Conservation (phyloP, 2,113 vertebrate species). For the Solea solea region DNA sequence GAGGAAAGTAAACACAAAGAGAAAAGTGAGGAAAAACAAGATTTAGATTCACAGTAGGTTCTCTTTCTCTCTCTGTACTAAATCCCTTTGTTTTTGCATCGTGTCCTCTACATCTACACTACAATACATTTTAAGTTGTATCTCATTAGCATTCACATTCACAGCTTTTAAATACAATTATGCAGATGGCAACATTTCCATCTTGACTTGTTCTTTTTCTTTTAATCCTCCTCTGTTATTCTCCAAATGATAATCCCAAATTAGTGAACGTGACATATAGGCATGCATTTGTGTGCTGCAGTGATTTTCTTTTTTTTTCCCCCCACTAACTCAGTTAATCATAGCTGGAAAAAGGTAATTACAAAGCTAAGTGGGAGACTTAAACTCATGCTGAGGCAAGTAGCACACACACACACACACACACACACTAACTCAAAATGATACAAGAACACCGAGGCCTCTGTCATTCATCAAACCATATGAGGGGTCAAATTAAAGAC, state of each 20-base stretch:
- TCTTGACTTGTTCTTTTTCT: too few species aligned
- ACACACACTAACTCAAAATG: slow-evolving; percentile 36
- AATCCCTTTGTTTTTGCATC: too few species aligned
- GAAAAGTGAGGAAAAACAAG: not conserved
- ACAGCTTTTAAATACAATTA: too few species aligned
- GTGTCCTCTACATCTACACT: too few species aligned
- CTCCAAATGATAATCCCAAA: too few species aligned
- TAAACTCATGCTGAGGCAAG: slow-evolving; percentile 58
- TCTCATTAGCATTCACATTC: too few species aligned
- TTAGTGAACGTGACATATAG: too few species aligned
- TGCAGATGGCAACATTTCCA: too few species aligned
- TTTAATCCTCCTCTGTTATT: too few species aligned
- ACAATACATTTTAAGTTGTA: too few species aligned
- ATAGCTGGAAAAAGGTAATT: slow-evolving; percentile 69
- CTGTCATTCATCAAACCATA: slow-evolving; percentile 16
- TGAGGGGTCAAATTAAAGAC: slow-evolving; percentile 24
- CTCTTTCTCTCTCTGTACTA: too few species aligned
- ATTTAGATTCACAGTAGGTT: slow-evolving; percentile 14
- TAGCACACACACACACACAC: slow-evolving; percentile 34
- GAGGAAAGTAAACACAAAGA: not conserved
- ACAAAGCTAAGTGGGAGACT: slow-evolving; percentile 62
- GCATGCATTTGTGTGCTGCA: slow-evolving; percentile 14
- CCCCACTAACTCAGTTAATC: slow-evolving; percentile 61
- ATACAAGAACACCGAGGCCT: slow-evolving; percentile 1
- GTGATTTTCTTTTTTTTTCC: slow-evolving; percentile 33